Conservation (phyloP, 2,797 vertebrate genomes). For the Zalophus californianus region DNA sequence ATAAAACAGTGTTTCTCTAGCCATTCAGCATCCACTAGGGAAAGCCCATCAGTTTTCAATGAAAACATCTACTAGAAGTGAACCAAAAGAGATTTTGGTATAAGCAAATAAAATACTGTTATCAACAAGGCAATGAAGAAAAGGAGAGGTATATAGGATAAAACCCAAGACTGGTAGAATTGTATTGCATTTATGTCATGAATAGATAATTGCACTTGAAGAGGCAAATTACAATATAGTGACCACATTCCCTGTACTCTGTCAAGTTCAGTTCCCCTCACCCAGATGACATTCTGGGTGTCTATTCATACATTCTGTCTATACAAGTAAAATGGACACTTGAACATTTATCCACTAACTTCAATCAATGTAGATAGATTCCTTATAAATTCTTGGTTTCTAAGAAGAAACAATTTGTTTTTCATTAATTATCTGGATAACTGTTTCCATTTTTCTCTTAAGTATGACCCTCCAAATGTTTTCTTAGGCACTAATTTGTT, state of each 20-base stretch:
- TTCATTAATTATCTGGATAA: neutral
- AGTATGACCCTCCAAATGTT: neutral
- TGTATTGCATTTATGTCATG: conserved; percentile 60
- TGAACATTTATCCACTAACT: conserved; percentile 20
- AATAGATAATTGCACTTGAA: conserved; percentile 71
- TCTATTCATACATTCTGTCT: neutral
- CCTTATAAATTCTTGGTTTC: neutral
- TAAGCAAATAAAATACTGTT: neutral
- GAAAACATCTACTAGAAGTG: neutral
- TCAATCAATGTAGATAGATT: conserved; percentile 45
- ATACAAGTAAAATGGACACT: conserved; percentile 28
- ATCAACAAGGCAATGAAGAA: neutral
- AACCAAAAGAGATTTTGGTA: neutral
- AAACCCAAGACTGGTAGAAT: conserved; percentile 4
- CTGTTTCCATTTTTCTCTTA: neutral
- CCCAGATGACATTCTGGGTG: neutral
- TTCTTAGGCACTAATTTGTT: neutral
- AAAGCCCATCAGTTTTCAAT: neutral
- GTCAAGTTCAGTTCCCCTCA: conserved; percentile 58
- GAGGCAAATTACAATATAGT: conserved; percentile 51
- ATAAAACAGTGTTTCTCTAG: neutral
- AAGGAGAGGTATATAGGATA: neutral
- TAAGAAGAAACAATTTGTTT: conserved; percentile 33
- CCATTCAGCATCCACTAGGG: neutral
- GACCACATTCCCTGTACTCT: neutral